These are phyloP conservation scores for Acipenser ruthenus DNA, from an alignment of 2,797 vertebrate species.

Conservation along the genomic window DNA sequence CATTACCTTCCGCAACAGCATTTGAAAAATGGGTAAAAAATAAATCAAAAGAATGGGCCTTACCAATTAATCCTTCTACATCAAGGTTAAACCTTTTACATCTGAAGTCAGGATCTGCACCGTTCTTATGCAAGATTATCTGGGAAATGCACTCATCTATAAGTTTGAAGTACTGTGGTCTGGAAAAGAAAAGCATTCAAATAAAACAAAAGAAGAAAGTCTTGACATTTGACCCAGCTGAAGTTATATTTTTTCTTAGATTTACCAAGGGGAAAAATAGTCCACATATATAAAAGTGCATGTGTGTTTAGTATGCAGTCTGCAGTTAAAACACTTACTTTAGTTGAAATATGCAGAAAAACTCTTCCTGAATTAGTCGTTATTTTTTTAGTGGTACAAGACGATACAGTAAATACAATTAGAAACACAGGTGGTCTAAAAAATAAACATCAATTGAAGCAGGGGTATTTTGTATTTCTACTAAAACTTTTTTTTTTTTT, in stretches of 20 bases:
- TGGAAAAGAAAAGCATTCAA: conserved; percentile 30
- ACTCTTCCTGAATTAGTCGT: too few relatives aligned
- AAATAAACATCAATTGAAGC: too few relatives aligned
- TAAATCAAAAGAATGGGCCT: conserved; percentile 8
- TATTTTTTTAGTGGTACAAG: too few relatives aligned
- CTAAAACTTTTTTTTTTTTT: conserved; percentile 22
- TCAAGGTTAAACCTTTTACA: conserved; percentile 63
- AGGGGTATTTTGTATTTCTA: too few relatives aligned
- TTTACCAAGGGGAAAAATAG: too few relatives aligned
- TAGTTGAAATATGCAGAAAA: too few relatives aligned
- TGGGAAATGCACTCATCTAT: conserved; percentile 79
- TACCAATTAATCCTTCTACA: conserved; percentile 71
- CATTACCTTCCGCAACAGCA: too few relatives aligned
- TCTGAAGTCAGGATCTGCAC: conserved; percentile 80
- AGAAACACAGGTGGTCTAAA: too few relatives aligned
- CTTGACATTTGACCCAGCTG: background rate
- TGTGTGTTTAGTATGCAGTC: conserved; percentile 2
- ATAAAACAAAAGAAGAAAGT: background rate
- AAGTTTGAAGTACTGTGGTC: conserved; percentile 82
- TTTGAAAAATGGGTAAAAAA: background rate
- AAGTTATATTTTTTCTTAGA: too few relatives aligned
- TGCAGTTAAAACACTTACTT: too few relatives aligned
- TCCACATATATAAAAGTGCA: conserved; percentile 12
- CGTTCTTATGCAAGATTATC: conserved; percentile 72
- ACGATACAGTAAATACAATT: too few relatives aligned